Conservation (phyloP, 2,888 invertebrate genomes). For the Abscondita cerata region DNA sequence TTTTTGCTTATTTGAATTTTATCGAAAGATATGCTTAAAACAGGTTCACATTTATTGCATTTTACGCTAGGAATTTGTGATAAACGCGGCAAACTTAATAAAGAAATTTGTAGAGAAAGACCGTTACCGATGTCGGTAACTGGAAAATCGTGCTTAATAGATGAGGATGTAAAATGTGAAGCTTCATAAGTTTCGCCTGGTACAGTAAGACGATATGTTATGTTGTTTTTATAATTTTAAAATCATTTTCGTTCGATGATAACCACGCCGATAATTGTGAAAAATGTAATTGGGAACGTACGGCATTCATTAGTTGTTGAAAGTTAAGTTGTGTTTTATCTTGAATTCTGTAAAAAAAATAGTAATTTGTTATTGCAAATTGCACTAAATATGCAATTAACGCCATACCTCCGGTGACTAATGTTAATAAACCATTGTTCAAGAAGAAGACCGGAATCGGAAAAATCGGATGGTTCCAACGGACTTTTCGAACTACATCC, state of each 20-base stretch:
- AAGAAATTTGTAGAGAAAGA: constrained; percentile 66
- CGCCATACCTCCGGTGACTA: constrained; percentile 64
- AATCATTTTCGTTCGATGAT: constrained; percentile 59
- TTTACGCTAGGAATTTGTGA: constrained; percentile 72
- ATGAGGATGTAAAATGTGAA: constrained; percentile 63
- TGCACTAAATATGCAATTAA: background rate
- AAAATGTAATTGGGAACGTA: constrained; percentile 94
- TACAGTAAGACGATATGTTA: constrained; percentile 73
- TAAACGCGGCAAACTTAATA: constrained; percentile 76
- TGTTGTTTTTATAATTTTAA: constrained; percentile 54
- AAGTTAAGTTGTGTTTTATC: constrained; percentile 62
- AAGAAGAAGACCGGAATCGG: constrained; percentile 65
- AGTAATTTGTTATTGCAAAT: too few species aligned
- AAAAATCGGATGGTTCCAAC: constrained; percentile 60
- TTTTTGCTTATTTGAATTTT: constrained; percentile 40
- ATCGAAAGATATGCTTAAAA: constrained; percentile 33
- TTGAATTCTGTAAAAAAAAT: constrained; percentile 56
- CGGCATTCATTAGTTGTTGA: constrained; percentile 87
- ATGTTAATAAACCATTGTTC: constrained; percentile 85
- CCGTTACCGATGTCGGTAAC: constrained; percentile 71
- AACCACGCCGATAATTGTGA: constrained; percentile 97
- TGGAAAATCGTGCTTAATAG: constrained; percentile 76
- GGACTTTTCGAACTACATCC: constrained; percentile 49
- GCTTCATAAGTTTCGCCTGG: constrained; percentile 68
- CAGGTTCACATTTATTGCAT: constrained; percentile 57